Percentiles rank a stretch among this genome's conserved stretches.
phyloP scores from a whole-genome alignment of 2,113 vertebrate species.

The Microcebus jonahi region DNA sequence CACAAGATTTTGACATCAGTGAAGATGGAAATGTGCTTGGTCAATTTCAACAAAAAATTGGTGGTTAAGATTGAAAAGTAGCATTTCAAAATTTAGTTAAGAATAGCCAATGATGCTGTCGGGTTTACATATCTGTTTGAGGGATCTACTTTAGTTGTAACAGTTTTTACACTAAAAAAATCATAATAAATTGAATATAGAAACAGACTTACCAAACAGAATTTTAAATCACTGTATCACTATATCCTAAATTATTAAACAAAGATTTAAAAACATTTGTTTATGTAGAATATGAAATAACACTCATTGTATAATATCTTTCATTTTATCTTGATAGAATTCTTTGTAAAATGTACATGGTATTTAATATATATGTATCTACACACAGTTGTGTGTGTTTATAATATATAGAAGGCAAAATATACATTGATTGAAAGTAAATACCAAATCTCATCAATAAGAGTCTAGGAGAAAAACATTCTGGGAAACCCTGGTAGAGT shows the following conservation, averaged over 20 bases:
- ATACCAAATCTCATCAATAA: background rate
- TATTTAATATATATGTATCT: background rate
- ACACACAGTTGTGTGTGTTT: background rate
- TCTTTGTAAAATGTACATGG: background rate
- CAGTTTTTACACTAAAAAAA: conserved; percentile 21
- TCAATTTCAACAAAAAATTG: background rate
- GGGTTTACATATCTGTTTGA: background rate
- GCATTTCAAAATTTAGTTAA: background rate
- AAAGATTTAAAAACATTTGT: background rate
- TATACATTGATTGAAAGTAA: background rate
- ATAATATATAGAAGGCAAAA: background rate
- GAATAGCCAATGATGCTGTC: background rate
- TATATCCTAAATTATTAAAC: background rate
- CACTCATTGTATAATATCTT: background rate
- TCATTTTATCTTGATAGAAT: background rate
- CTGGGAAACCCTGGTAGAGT: background rate
- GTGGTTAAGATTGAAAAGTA: background rate
- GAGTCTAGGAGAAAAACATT: background rate
- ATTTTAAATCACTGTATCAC: background rate
- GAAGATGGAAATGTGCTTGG: background rate
- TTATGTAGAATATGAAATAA: background rate
- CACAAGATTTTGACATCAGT: background rate
- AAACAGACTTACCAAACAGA: background rate
- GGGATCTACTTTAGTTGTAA: background rate
- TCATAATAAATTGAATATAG: background rate